Percentiles rank a stretch among this genome's conserved stretches.
Evolutionary conservation across 2,888 invertebrate genomes (phyloP).

Genomic region (Cyrtodaria siliqua): DNA sequence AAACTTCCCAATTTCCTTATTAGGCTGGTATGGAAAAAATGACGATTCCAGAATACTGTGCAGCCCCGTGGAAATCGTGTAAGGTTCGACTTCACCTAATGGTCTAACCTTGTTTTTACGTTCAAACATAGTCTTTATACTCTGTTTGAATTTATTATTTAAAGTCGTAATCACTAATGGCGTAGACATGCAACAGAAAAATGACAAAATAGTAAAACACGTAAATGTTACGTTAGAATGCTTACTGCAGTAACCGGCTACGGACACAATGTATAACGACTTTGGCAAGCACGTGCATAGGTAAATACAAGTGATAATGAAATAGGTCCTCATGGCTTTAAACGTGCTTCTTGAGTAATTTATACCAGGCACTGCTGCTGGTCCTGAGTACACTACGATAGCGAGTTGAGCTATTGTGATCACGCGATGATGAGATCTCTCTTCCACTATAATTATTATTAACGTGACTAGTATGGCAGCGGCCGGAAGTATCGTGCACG

Average conservation of each 20-base stretch:
- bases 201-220: slow-evolving; percentile 63
- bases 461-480: slow-evolving; percentile 58
- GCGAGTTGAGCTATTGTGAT: slow-evolving; percentile 71
- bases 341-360: slow-evolving; percentile 65
- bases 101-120: slow-evolving; percentile 37
- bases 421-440: slow-evolving; percentile 70
- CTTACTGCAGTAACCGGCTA: slow-evolving; percentile 6
- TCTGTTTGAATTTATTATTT: slow-evolving; percentile 71
- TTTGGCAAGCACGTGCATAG: slow-evolving; percentile 65
- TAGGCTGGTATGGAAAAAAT: slow-evolving; percentile 32
- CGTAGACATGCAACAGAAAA: slow-evolving; percentile 66
- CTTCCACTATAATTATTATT: slow-evolving; percentile 63
- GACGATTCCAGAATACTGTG: slow-evolving; percentile 68
- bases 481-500: slow-evolving; percentile 66
- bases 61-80: slow-evolving; percentile 70
- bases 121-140: slow-evolving; percentile 49
- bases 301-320: slow-evolving; percentile 64
- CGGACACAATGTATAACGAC: slow-evolving; percentile 56
- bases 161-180: slow-evolving; percentile 71
- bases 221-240: slow-evolving; percentile 35
- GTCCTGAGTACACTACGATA: slow-evolving; percentile 62
- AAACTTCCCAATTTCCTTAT: slow-evolving; percentile 2
- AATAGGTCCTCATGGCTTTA: slow-evolving; percentile 71
- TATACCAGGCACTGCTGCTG: slow-evolving; percentile 37
- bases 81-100: slow-evolving; percentile 48